Evolutionary conservation across 2,888 invertebrate species (phyloP), one percentile per base, ranked within the genome.

Genomic region (Aphodius granarius): DNA sequence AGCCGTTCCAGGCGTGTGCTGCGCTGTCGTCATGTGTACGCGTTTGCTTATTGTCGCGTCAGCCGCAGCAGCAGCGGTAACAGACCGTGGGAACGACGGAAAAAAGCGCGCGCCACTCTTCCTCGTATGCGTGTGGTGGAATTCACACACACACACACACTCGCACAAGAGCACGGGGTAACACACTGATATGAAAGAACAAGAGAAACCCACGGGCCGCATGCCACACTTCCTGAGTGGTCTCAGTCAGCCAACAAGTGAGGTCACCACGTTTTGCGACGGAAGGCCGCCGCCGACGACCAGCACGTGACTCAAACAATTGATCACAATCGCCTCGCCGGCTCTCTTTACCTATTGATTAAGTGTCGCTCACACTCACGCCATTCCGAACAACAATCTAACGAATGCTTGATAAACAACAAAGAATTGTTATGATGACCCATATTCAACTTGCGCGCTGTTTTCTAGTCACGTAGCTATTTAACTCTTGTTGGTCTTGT

Each of bases 301-400:
- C 62, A 43, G 72, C 72, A 72, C 72, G 72, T 72, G 72, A 72
- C 72, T 72, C 43, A 17, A 72, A 72, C 72, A 72, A 72, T 72
- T 72, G 72, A 72, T 72, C 20, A 63, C 43, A 20, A 72, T 72
- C 72, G 63, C n/a, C 18, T 19, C 66, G 20, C 21, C 21, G 66
- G 43, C 43, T 43, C 2, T 1, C 43, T 43, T 43, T 43, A 43
- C 43, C 21, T 66, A 21, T 66, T 66, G 66, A 66, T 66, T 66
- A 66, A 21, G 66, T 17, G 66, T 66, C 66, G 20, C 17, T 19
- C 23, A n/a, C 43, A 43, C 43, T 68, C 68, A 18, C 68, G 68
- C 18, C n/a, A 6, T 68, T 21, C 15, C 4, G 17, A 68, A 68
- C 68, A 13, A 6, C 43, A 3, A 43, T 43, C 43, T 43, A 68